Base-by-base conservation (phyloP, 2,888 invertebrate genomes). In the Oeneis ivallda region DNA sequence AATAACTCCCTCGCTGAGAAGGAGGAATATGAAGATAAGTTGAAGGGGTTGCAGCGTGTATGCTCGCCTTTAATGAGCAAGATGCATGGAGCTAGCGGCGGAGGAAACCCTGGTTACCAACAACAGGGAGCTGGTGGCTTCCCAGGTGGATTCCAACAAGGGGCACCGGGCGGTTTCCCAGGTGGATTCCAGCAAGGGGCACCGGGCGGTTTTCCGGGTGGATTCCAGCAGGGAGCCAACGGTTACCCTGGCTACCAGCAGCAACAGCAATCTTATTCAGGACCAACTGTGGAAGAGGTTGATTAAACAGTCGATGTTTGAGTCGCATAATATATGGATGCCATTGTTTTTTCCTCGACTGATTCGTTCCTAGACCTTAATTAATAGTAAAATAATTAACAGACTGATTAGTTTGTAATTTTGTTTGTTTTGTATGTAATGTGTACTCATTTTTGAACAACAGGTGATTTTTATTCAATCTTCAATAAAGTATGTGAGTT, bases 61-160 rank as follows among this genome's bases (percentile, higher is more conserved):
- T 94, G 94, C 75, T 91, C 78, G 79, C 95, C 93, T 1, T 74
- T 93, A 53, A 93, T 93, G 93, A 89, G 85, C 70, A 93, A 93
- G 76, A 75, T 93, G 58, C 58, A 58, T 11, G 58, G 58, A 2
- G 58, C 19, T 43, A 26, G 8, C 8, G 43, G 57, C 1, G 34
- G 34, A 17, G 54, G 56, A 0, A 10, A 45, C 75, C 93, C 72
- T 60, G 77, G 76, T 19, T 78, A 79, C 58, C 76, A 66, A 17
- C 50, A 59, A 47, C 26, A 62, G 10, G 26, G 26, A 26, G 26
- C 17, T 49, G 10, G 41, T 26, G 47, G 49, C 2, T 49, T 49
- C 49, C 49, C 45, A 0, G 45, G 49, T 10, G 49, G 49, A 17
- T 41, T 41, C 41, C 43, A 43, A n/a, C 45, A 45, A 15, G 45